These are phyloP conservation scores for Mythimna loreyi DNA, from an alignment of 2,888 invertebrate genomes.

Conservation along the genomic window DNA sequence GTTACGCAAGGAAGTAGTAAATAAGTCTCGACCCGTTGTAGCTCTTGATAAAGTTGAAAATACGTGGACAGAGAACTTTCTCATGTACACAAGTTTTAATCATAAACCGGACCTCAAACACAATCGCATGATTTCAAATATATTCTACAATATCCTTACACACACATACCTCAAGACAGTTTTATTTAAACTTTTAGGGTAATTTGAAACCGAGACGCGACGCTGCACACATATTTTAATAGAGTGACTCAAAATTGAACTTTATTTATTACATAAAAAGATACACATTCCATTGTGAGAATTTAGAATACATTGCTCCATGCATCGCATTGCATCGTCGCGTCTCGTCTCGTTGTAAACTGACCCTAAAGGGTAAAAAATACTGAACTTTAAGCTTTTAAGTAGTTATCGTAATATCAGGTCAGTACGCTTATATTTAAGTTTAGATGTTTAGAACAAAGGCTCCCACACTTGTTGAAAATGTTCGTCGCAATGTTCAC, in stretches of 20 bases:
- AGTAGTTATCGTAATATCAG: constrained; percentile 35
- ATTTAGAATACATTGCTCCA: too few relatives aligned
- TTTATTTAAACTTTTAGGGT: constrained; percentile 13
- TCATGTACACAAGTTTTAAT: neutral
- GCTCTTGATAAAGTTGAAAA: constrained; percentile 4
- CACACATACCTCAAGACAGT: constrained; percentile 47
- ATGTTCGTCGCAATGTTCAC: neutral
- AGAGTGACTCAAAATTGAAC: too few relatives aligned
- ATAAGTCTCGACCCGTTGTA: neutral
- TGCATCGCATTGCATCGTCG: too few relatives aligned
- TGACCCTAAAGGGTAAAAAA: constrained; percentile 1
- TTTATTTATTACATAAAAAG: too few relatives aligned
- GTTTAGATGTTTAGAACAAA: constrained; percentile 28
- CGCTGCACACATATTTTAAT: too few relatives aligned
- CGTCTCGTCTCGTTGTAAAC: too few relatives aligned
- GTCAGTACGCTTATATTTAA: constrained; percentile 69
- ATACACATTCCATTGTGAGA: too few relatives aligned
- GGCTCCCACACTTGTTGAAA: neutral
- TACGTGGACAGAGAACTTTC: neutral
- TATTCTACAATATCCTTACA: constrained; percentile 13
- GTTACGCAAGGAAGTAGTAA: neutral
- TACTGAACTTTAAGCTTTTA: constrained; percentile 11
- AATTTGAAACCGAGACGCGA: too few relatives aligned
- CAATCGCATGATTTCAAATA: constrained; percentile 14
- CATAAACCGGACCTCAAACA: constrained; percentile 10